Base-by-base conservation (phyloP, 2,888 invertebrate genomes). In the Melanostoma scalare region DNA sequence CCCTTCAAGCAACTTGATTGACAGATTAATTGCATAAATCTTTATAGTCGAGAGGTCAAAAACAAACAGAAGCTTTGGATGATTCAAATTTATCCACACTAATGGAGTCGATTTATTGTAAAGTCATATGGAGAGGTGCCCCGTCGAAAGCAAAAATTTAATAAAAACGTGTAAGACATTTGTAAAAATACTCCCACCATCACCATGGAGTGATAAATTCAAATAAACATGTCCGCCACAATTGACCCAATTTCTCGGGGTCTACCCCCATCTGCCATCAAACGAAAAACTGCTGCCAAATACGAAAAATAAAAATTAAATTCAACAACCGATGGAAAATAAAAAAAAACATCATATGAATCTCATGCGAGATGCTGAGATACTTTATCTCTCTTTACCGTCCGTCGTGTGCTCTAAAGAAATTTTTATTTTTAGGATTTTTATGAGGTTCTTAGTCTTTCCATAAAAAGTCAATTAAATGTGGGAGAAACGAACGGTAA, bases 361-460 rank as follows among this genome's bases (percentile, higher is more conserved):
- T 63, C 63, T 50, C 46, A 20, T 53, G 48, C 46, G 56, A 61
- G 76, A 58, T 74, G 50, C 68, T 46, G 31, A 38, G 50, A n/a
- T 56, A 46, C 30, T 58, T 48, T 56, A 35, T 36, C 42, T 69
- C 52, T 35, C 63, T 10, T 44, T 31, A 31, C 6, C 44, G 42
- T 33, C 42, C 42, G 30, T 38, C 5, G 3, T n/a, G n/a, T 30
- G 5, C 9, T 50, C 40, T 71, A 68, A 36, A 42, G 56, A 68
- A 35, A 46, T 77, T 69, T 68, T 46, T 84, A 78, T 78, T 84
- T 84, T 84, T 78, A 78, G 74, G 44, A 74, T 69, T 65, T 79
- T 84, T 74, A 84, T 79, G 84, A 71, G 79, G 71, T 84, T 75
- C 74, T 84, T 79, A 58, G 74, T 74, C 65, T 74, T 84, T 79